Percentiles rank a stretch among this genome's conserved stretches.
phyloP scores from a whole-genome alignment of 2,113 vertebrate genomes.

The Tragulus kanchil region DNA sequence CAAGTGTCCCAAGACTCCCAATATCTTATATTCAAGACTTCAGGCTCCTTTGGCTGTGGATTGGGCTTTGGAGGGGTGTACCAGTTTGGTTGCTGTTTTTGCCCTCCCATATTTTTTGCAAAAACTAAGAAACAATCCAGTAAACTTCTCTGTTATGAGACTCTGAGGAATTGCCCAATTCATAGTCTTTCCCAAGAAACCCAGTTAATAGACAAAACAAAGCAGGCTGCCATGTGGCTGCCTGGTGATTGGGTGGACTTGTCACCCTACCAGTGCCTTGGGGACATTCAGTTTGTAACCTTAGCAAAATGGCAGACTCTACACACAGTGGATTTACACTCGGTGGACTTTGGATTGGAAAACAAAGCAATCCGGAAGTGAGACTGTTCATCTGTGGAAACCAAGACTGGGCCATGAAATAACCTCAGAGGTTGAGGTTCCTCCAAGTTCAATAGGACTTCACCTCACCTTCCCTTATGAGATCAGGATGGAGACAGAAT shows the following conservation, averaged over 20 bases:
- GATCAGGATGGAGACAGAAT: neutral
- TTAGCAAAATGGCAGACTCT: neutral
- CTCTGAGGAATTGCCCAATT: neutral
- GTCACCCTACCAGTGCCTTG: accelerated
- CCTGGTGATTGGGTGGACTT: neutral
- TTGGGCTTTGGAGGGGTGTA: neutral
- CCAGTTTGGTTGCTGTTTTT: neutral
- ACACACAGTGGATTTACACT: accelerated
- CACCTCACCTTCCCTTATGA: neutral
- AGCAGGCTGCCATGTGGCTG: neutral
- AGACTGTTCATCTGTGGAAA: neutral
- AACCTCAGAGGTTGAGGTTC: neutral
- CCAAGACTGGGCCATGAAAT: neutral
- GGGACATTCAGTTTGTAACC: neutral
- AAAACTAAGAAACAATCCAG: neutral
- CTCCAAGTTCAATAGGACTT: neutral
- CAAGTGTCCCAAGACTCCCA: neutral
- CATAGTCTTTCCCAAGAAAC: neutral
- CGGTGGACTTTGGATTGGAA: neutral
- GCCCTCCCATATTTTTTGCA: neutral
- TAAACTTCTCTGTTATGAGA: neutral
- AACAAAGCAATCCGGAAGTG: neutral
- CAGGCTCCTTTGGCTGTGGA: neutral
- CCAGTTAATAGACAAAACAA: neutral
- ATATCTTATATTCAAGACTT: neutral